Evolutionary conservation across 2,797 vertebrate genomes (phyloP).

Genomic region (Gephyroberyx darwinii): DNA sequence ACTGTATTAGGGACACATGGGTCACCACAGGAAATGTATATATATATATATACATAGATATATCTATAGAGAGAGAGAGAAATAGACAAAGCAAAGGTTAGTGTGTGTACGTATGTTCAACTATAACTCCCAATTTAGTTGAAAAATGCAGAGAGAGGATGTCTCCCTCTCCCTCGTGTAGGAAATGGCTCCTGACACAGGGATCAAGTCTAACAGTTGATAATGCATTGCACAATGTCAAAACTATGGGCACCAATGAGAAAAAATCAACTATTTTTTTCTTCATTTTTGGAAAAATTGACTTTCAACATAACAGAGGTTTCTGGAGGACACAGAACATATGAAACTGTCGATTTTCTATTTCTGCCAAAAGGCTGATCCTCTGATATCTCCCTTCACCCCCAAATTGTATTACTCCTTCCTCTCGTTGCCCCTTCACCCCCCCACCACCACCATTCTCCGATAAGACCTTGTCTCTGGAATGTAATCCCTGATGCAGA

Average conservation of each 20-base stretch:
- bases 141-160: constrained; percentile 23
- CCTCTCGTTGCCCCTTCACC: constrained; percentile 49
- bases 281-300: constrained; percentile 47
- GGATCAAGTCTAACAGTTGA: too few relatives aligned
- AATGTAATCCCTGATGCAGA: constrained; percentile 59
- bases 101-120: too few relatives aligned
- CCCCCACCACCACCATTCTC: constrained; percentile 46
- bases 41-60: too few relatives aligned
- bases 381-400: constrained; percentile 57
- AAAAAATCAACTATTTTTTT: constrained; percentile 6
- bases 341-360: constrained; percentile 63
- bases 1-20: neutral
- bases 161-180: constrained; percentile 1
- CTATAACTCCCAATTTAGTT: constrained; percentile 15
- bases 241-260: constrained; percentile 23
- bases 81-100: constrained; percentile 15
- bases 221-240: constrained; percentile 5
- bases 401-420: constrained; percentile 64
- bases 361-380: constrained; percentile 61
- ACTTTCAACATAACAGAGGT: constrained; percentile 49
- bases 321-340: constrained; percentile 59
- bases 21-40: too few relatives aligned
- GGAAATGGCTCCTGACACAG: constrained; percentile 5
- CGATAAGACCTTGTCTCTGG: constrained; percentile 66
- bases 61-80: too few relatives aligned